Evolutionary conservation across 2,797 vertebrate species (phyloP), one percentile per base, ranked within the genome.

Genomic region (Hydrolagus colliei): DNA sequence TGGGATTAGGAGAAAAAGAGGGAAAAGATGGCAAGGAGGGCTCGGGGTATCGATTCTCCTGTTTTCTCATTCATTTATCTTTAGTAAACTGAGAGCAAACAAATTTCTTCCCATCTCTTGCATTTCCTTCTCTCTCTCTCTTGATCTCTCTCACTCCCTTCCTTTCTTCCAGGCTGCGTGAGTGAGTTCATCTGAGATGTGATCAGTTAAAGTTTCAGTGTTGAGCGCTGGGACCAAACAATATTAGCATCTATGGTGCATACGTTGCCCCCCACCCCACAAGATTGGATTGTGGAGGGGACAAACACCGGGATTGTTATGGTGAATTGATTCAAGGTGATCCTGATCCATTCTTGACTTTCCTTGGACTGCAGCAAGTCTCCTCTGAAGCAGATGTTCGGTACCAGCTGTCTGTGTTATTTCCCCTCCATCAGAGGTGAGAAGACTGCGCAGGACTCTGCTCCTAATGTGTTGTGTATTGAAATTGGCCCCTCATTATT

Each of bases 321-420:
- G 18, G 65, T 20, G 79, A 71, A 84, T 68, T 84, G 79, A 65
- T 68, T 84, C 79, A 84, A 68, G 65, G 79, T 84, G 79, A 84
- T 84, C 79, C 68, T 84, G 68, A 71, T 84, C 65, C 79, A 84
- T 63, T 84, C 79, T 84, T 11, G 79, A 68, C 65, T 84, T 84
- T 67, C 79, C 65, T 84, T 32, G 71, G 79, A 84, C 79, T 68
- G 68, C 79, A 84, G 79, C 22, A 4, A 68, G 78, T 84, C 65
- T 68, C 79, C 65, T 87, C 73, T 73, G 74, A 75, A 88, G 86
- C 86, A 88, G 87, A 88, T 85, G 86, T 88, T 79, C 86, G 71
- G 79, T 86, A 78, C 84, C 0, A 0, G 61, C 78, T 86, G 76
- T 71, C 41, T 11, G 1, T 73, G 0, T 0, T 76, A 86, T 87